Conservation (phyloP, 1,140 invertebrate species). For the Conopomorpha cramerella region DNA sequence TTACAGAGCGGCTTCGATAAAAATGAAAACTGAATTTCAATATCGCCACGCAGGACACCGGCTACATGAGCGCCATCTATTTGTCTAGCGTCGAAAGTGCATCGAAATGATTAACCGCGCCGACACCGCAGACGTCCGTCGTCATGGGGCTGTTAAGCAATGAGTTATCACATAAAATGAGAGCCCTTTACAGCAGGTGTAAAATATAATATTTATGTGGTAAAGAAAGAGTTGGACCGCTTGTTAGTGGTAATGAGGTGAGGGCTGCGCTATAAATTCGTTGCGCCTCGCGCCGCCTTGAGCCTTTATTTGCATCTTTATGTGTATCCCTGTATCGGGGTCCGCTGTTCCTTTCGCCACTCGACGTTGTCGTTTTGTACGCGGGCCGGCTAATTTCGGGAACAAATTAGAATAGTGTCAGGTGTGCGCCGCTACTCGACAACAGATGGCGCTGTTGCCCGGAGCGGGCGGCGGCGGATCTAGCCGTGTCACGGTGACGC, state of each 20-base stretch:
- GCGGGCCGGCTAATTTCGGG: too few species aligned
- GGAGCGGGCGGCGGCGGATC: slow-evolving; percentile 8
- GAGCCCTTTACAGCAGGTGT: slow-evolving; percentile 40
- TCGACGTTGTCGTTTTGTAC: too few species aligned
- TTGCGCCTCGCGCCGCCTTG: slow-evolving; percentile 40
- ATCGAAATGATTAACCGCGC: too few species aligned
- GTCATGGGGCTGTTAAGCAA: background rate
- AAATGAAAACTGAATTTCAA: too few species aligned
- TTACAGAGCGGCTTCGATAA: too few species aligned
- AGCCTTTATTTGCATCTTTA: slow-evolving; percentile 49
- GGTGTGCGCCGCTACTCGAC: slow-evolving; percentile 21
- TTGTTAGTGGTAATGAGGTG: slow-evolving; percentile 56
- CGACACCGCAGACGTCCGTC: too few species aligned
- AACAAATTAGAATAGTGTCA: too few species aligned
- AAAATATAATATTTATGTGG: slow-evolving; percentile 57
- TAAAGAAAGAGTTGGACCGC: slow-evolving; percentile 47
- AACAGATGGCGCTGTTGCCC: slow-evolving; percentile 31
- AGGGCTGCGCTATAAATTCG: slow-evolving; percentile 47
- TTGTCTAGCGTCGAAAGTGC: too few species aligned
- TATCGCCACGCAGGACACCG: too few species aligned
- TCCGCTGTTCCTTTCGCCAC: too few species aligned
- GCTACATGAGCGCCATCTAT: too few species aligned
- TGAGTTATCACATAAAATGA: slow-evolving; percentile 3
- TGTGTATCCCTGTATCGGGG: too few species aligned
- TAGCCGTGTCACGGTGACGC: slow-evolving; percentile 33